Percentiles rank a stretch among this genome's conserved stretches.
Conservation (phyloP, 2,797 vertebrate species). For the Mus caroli region DNA sequence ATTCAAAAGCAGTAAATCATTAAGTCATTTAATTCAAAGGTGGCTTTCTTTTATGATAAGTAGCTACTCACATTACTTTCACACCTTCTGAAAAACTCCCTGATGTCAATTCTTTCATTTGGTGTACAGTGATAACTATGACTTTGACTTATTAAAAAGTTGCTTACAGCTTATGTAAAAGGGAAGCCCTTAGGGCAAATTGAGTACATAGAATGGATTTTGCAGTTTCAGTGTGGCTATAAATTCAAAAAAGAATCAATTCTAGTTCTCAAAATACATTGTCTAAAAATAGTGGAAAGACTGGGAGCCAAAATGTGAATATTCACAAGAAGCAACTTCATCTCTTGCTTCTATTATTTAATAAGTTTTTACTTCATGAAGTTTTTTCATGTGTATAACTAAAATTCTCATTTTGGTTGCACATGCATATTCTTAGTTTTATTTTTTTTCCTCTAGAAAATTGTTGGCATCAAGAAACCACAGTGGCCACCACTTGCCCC, state of each 20-base stretch:
- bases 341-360: neutral
- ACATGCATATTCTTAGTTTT: neutral
- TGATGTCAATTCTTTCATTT: neutral
- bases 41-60: neutral
- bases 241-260: neutral
- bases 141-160: neutral
- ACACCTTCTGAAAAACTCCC: neutral
- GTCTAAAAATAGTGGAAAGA: neutral
- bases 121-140: neutral
- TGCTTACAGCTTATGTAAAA: neutral
- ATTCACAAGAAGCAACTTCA: neutral
- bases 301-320: neutral
- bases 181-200: neutral
- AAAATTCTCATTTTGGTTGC: conserved; percentile 21
- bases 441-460: conserved; percentile 15
- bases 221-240: neutral
- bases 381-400: conserved; percentile 1
- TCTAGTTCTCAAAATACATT: conserved; percentile 39
- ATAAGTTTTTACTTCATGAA: conserved; percentile 36
- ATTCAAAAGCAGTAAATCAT: neutral
- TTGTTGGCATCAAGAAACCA: neutral
- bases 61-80: neutral
- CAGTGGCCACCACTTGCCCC: neutral
- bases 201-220: neutral
- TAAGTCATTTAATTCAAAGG: neutral